Base-by-base conservation (phyloP, 2,113 vertebrate genomes). In the Spermophilus dauricus region DNA sequence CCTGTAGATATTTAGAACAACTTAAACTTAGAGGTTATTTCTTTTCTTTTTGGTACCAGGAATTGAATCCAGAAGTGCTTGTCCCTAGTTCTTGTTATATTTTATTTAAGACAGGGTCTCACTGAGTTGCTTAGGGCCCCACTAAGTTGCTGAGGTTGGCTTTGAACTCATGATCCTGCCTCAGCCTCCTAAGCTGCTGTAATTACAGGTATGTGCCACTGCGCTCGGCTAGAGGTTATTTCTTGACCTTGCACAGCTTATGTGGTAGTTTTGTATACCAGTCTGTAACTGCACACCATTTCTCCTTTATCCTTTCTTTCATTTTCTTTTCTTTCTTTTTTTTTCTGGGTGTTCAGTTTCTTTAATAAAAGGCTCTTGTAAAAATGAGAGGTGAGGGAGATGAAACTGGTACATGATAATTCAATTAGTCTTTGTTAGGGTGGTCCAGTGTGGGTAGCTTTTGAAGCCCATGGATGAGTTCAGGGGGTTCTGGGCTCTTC, bases 331-430 rank as follows among this genome's bases (percentile, higher is more conserved):
- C n/a, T 10, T 8, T 13, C 7, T 37, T 8, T 51, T 2, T 20
- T 61, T 10, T 17, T 37, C 9, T 89, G 4, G 0, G 51, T 30
- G 65, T 73, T 91, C 24, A 58, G 53, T 89, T 77, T 17, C 75
- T 89, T 76, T 89, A 73, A 61, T 78, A 92, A 70, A 78, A 18
- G 20, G 20, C 58, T 73, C 16, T 77, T 70, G 20, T 48, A 56
- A 37, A 82, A 56, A 89, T 85, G 65, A 12, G 7, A 42, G 45
- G 22, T n/a, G 53, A 32, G 45, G 18, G 51, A 24, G 34, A 24
- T 45, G 42, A 75, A 81, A 76, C 20, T 24, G 9, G 75, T 39
- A 22, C 34, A n/a, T 42, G 48, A 70, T 58, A 51, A 26, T 53
- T 58, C 14, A 24, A 0, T 63, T 61, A 13, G 2, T 45, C 16